Conservation (phyloP, 2,797 vertebrate species). For the Dendrocincla tyrannina region DNA sequence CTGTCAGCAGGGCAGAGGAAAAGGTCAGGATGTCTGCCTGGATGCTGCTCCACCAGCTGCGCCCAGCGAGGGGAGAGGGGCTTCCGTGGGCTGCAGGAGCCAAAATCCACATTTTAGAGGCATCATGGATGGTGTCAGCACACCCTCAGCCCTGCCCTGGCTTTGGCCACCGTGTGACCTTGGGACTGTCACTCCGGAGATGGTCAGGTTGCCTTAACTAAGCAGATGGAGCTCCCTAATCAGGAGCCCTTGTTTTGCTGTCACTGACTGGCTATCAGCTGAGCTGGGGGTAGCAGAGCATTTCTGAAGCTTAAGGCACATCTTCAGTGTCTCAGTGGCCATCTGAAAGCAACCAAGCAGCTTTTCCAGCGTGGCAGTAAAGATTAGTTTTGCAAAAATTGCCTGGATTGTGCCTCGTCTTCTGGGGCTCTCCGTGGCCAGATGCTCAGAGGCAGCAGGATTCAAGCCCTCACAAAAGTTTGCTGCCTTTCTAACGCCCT, state of each 20-base stretch:
- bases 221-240: background rate
- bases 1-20: background rate
- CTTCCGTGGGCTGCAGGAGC: background rate
- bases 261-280: accelerated
- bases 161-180: background rate
- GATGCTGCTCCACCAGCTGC: background rate
- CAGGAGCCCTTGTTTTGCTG: background rate
- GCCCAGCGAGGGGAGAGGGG: accelerated
- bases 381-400: background rate
- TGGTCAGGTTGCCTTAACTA: background rate
- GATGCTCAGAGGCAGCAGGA: background rate
- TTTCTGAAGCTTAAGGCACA: background rate
- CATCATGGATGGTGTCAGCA: accelerated
- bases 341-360: background rate
- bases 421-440: background rate
- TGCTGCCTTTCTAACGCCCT: background rate
- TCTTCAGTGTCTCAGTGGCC: background rate
- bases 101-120: background rate
- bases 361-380: background rate
- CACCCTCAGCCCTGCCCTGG: background rate
- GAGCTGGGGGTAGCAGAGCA: background rate
- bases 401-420: background rate
- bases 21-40: background rate
- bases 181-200: background rate
- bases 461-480: background rate